Evolutionary conservation across 1,140 invertebrate genomes (phyloP).

Genomic region (Aethina tumida): DNA sequence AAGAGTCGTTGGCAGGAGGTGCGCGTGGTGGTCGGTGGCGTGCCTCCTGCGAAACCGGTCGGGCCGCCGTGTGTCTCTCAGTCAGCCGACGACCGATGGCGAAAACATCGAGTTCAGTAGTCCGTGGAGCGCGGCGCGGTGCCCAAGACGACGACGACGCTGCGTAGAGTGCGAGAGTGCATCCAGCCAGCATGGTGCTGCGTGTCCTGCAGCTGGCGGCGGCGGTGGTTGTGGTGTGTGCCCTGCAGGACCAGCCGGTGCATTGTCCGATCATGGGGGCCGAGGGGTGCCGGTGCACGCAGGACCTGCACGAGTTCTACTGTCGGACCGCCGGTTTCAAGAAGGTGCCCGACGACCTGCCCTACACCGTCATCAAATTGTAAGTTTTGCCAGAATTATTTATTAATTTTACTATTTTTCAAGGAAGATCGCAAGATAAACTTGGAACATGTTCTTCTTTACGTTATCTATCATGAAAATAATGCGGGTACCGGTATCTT

Average conservation of each 20-base stretch:
- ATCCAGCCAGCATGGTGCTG: too few species aligned
- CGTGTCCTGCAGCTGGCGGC: conserved; percentile 5
- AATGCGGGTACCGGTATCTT: background rate
- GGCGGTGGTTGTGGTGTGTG: conserved; percentile 10
- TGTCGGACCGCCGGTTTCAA: conserved; percentile 35
- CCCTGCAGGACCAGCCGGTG: conserved; percentile 21
- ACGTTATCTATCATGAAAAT: background rate
- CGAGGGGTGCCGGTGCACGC: conserved; percentile 33
- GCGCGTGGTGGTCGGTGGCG: too few species aligned
- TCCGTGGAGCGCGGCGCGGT: too few species aligned
- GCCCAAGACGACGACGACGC: too few species aligned
- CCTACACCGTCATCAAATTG: conserved; percentile 35
- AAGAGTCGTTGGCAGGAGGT: too few species aligned
- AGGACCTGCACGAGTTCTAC: conserved; percentile 32
- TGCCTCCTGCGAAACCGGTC: too few species aligned
- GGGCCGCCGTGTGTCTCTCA: too few species aligned
- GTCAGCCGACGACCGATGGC: too few species aligned
- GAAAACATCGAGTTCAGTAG: too few species aligned
- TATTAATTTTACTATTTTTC: too few species aligned
- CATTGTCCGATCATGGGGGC: conserved; percentile 33
- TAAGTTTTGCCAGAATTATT: conserved; percentile 25
- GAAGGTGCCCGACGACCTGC: conserved; percentile 31
- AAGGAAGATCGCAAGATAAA: too few species aligned
- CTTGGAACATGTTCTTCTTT: background rate
- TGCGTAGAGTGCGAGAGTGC: too few species aligned